Conservation (phyloP, 2,888 invertebrate species). For the Ophioninae sp. region DNA sequence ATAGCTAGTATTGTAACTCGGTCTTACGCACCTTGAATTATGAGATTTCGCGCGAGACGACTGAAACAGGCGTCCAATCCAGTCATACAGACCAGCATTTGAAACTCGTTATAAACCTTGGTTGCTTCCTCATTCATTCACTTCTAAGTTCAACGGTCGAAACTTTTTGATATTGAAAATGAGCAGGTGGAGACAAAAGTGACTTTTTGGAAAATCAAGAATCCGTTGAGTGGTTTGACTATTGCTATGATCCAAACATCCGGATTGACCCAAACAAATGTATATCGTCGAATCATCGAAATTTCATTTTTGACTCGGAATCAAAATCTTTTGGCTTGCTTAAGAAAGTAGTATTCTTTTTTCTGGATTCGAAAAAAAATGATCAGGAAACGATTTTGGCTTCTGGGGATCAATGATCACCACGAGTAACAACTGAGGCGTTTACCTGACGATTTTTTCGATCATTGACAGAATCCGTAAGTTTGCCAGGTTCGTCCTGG, state of each 20-base stretch:
- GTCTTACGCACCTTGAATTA: constrained; percentile 42
- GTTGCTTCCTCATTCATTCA: neutral
- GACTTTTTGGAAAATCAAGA: too few relatives aligned
- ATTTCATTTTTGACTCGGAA: too few relatives aligned
- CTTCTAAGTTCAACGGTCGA: neutral
- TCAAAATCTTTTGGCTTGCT: too few relatives aligned
- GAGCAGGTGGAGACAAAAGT: neutral
- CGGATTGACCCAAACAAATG: too few relatives aligned
- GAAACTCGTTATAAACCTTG: neutral
- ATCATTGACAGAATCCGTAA: neutral
- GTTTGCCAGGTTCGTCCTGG: too few relatives aligned
- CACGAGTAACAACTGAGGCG: neutral
- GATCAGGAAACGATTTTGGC: neutral
- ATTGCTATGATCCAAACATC: too few relatives aligned
- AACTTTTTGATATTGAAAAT: neutral
- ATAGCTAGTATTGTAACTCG: constrained; percentile 14
- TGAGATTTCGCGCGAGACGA: constrained; percentile 36
- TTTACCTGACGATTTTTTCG: neutral
- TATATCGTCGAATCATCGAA: too few relatives aligned
- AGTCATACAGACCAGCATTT: neutral
- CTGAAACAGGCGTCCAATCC: constrained; percentile 1
- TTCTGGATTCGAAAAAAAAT: neutral
- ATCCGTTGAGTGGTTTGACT: too few relatives aligned
- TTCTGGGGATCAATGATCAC: neutral
- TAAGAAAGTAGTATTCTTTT: neutral